Conservation (phyloP, 2,888 invertebrate genomes). For the Agrochola lota region DNA sequence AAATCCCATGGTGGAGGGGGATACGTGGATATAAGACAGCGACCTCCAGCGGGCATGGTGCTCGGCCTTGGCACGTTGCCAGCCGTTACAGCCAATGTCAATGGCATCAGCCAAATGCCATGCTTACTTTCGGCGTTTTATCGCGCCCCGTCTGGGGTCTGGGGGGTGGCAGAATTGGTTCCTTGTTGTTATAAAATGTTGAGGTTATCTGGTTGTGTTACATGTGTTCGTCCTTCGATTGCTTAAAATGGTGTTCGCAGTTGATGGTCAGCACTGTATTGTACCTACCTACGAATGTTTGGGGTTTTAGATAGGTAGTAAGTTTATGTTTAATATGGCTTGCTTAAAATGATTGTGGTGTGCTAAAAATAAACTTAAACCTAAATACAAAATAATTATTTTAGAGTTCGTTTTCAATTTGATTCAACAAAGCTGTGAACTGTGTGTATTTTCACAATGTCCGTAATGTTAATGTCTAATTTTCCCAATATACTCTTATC, state of each 20-base stretch:
- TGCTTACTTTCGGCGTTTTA: conserved; percentile 71
- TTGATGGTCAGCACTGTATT: conserved; percentile 9
- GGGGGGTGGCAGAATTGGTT: conserved; percentile 23
- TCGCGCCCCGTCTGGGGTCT: conserved; percentile 40
- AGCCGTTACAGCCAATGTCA: conserved; percentile 83
- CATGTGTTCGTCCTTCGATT: conserved; percentile 5
- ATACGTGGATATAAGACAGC: conserved; percentile 62
- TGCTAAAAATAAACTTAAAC: neutral
- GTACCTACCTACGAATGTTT: neutral
- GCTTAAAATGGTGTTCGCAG: conserved; percentile 12
- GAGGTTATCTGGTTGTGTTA: conserved; percentile 9
- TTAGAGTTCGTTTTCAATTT: neutral
- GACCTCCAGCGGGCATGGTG: conserved; percentile 76
- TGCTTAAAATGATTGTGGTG: neutral
- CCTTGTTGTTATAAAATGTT: conserved; percentile 30
- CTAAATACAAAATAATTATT: neutral
- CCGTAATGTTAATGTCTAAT: conserved; percentile 3
- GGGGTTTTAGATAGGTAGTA: neutral
- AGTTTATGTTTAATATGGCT: neutral
- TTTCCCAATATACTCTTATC: conserved; percentile 2
- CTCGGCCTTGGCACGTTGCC: conserved; percentile 76
- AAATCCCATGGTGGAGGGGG: conserved; percentile 39
- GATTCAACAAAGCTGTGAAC: neutral
- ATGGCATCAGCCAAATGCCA: conserved; percentile 80
- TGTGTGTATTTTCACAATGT: neutral